These are phyloP conservation scores for Troides helena DNA, from an alignment of 2,888 invertebrate genomes.

Conservation along the genomic window DNA sequence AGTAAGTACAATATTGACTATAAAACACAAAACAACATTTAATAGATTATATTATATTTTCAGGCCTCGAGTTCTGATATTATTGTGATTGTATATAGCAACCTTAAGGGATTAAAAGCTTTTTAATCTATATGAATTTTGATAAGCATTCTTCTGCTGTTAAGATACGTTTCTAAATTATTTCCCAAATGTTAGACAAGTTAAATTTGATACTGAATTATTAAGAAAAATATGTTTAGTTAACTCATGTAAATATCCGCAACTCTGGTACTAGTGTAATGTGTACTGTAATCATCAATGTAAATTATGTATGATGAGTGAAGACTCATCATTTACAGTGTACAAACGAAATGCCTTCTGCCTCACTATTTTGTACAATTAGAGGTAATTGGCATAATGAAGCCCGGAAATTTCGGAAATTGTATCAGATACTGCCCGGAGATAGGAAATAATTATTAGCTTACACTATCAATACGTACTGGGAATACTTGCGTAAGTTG, in stretches of 20 bases:
- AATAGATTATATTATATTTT: too few relatives aligned
- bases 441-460: constrained; percentile 17
- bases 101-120: too few relatives aligned
- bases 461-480: background rate
- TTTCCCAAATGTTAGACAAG: too few relatives aligned
- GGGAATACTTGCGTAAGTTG: background rate
- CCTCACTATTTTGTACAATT: constrained; percentile 29
- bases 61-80: too few relatives aligned
- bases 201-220: background rate
- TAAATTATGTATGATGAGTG: constrained; percentile 22
- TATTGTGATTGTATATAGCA: too few relatives aligned
- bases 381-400: constrained; percentile 30
- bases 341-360: constrained; percentile 12
- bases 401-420: constrained; percentile 24
- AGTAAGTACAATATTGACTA: too few relatives aligned
- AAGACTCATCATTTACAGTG: background rate
- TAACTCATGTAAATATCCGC: background rate
- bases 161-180: too few relatives aligned
- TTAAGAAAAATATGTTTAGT: background rate
- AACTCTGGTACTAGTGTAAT: background rate
- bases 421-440: constrained; percentile 1
- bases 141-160: too few relatives aligned
- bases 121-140: too few relatives aligned
- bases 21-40: too few relatives aligned
- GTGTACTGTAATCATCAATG: constrained; percentile 20